Conservation (phyloP, 2,888 invertebrate genomes). For the Mimachlamys varia region DNA sequence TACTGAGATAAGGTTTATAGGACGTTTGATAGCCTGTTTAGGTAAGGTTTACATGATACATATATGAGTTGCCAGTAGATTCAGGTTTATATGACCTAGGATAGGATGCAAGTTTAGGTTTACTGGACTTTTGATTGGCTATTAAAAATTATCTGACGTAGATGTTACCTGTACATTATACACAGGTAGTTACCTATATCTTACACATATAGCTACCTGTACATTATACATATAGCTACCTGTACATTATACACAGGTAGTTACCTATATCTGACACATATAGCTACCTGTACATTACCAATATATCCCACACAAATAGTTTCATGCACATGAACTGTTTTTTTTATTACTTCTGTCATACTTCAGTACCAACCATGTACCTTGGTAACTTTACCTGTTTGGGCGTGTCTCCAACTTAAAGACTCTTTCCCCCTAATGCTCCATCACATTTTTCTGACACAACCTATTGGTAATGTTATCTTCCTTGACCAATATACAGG, state of each 20-base stretch:
- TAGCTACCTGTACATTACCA: neutral
- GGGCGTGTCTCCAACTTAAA: neutral
- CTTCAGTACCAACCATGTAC: neutral
- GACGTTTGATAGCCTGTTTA: too few relatives aligned
- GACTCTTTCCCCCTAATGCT: neutral
- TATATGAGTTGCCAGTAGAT: too few relatives aligned
- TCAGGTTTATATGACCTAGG: too few relatives aligned
- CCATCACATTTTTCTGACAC: neutral
- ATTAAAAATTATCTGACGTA: too few relatives aligned
- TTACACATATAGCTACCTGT: too few relatives aligned
- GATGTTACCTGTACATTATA: too few relatives aligned
- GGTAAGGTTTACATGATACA: too few relatives aligned
- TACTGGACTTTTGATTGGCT: too few relatives aligned
- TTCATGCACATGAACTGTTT: neutral
- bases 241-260: neutral
- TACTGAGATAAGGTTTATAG: too few relatives aligned
- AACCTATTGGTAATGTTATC: neutral
- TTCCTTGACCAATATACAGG: neutral
- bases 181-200: too few relatives aligned
- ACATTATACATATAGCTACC: neutral
- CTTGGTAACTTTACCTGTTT: neutral
- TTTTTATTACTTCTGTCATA: constrained; percentile 1
- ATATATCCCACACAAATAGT: neutral
- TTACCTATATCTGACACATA: neutral
- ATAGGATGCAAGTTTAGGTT: too few relatives aligned